Base-by-base conservation (phyloP, 2,113 vertebrate genomes). In the Bubo scandiacus region DNA sequence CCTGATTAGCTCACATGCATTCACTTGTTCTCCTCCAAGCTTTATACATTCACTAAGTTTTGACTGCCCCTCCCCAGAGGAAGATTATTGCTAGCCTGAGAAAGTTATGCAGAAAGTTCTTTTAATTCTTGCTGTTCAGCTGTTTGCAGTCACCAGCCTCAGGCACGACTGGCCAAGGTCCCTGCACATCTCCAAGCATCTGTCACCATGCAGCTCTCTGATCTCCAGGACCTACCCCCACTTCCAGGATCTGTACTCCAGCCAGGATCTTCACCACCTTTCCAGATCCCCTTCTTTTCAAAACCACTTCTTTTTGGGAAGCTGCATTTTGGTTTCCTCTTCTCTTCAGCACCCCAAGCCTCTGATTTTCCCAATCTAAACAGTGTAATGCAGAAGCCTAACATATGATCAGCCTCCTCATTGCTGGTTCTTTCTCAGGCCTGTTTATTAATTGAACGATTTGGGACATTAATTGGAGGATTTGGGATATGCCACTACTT, bases 111-210 rank as follows among this genome's bases (percentile, higher is more conserved):
- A 81, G 38, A 38, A 57, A 70, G 55, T 40, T 63, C 21, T 55
- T 59, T 12, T 9, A 51, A n/a, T 22, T 88, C 62, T 51, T 61
- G 40, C 54, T 72, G 25, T 36, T 45, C 42, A 62, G 19, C 29
- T 47, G 10, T 57, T 58, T n/a, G 61, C 34, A 66, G 79, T 13
- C 10, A 15, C 34, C 54, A 81, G 49, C 29, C 49, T 84, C 59
- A 23, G 22, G 34, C 45, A 62, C 0, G 0, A 40, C 27, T 29
- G 61, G 30, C 23, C 57, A 51, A 18, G 25, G 9, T 45, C 42
- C 21, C 30, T 58, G 38, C 25, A 34, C 22, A 38, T 20, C 47
- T 42, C 42, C 15, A 54, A 16, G 13, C 21, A 49, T 58, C 80
- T 43, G 11, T 42, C 10, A 55, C 25, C 47, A 23, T 5, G 9